Conservation (phyloP, 2,797 vertebrate species). For the Esox masquinongy region DNA sequence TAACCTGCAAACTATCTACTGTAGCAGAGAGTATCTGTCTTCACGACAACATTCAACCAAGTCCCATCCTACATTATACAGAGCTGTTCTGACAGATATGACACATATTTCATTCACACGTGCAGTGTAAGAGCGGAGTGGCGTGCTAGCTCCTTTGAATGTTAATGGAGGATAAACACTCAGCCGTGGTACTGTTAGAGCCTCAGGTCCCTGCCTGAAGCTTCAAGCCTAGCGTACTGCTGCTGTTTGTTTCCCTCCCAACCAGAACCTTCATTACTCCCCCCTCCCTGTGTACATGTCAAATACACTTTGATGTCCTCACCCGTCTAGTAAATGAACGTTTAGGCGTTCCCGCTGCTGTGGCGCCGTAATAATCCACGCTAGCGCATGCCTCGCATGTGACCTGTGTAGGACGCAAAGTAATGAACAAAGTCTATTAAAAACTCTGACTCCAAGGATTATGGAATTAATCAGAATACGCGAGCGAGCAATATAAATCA, state of each 20-base stretch:
- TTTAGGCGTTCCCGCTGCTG: slow-evolving; percentile 40
- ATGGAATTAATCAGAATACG: no score
- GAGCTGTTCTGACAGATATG: slow-evolving; percentile 41
- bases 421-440: no score
- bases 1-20: not conserved
- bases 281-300: slow-evolving; percentile 51
- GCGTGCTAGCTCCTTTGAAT: slow-evolving; percentile 47
- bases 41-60: slow-evolving; percentile 1
- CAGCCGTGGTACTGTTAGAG: slow-evolving; percentile 22
- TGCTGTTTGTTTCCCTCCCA: slow-evolving; percentile 20
- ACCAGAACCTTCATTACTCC: slow-evolving; percentile 34
- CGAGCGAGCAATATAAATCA: no score
- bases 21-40: not conserved
- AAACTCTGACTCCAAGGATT: no score
- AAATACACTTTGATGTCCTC: slow-evolving; percentile 65
- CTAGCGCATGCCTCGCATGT: no score
- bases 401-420: no score
- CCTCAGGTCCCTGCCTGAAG: slow-evolving; percentile 46
- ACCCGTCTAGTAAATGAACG: slow-evolving; percentile 54
- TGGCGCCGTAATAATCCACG: not conserved
- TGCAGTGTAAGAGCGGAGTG: slow-evolving; percentile 29
- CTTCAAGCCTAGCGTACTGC: slow-evolving; percentile 5
- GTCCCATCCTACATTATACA: slow-evolving; percentile 7
- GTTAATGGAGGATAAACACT: slow-evolving; percentile 43
- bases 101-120: slow-evolving; percentile 46